Evolutionary conservation across 2,797 vertebrate genomes (phyloP).

Genomic region (Pempheris klunzingeri): DNA sequence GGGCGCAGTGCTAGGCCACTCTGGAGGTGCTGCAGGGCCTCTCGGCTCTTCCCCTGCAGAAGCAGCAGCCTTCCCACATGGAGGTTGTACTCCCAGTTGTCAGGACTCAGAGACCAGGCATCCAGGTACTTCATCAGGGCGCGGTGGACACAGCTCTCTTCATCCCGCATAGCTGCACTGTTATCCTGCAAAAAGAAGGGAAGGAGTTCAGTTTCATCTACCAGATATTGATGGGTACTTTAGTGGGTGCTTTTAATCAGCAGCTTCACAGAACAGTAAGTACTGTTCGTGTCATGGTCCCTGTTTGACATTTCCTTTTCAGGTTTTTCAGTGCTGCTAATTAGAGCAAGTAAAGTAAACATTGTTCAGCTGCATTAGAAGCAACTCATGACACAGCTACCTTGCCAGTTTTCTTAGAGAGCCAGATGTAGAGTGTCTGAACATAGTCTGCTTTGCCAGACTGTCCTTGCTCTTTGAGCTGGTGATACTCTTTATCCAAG

Average conservation of each 20-base stretch:
- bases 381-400: constrained; percentile 38
- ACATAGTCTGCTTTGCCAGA: constrained; percentile 80
- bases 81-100: constrained; percentile 80
- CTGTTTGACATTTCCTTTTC: background rate
- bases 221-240: background rate
- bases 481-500: constrained; percentile 79
- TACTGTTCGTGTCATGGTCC: too few species aligned
- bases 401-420: constrained; percentile 80
- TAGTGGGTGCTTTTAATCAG: background rate
- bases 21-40: constrained; percentile 80
- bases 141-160: constrained; percentile 70
- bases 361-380: background rate
- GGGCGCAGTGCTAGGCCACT: constrained; percentile 75
- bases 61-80: constrained; percentile 80
- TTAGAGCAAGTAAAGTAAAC: background rate
- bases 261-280: background rate
- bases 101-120: constrained; percentile 80
- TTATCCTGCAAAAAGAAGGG: constrained; percentile 47
- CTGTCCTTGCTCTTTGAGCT: constrained; percentile 81
- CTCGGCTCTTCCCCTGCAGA: constrained; percentile 69
- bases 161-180: constrained; percentile 56
- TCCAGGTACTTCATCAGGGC: constrained; percentile 85
- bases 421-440: constrained; percentile 83
- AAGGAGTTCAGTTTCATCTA: background rate
- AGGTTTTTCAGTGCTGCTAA: background rate